These are phyloP conservation scores for Amphiprion percula DNA, from an alignment of 2,113 vertebrate genomes.

Conservation along the genomic window DNA sequence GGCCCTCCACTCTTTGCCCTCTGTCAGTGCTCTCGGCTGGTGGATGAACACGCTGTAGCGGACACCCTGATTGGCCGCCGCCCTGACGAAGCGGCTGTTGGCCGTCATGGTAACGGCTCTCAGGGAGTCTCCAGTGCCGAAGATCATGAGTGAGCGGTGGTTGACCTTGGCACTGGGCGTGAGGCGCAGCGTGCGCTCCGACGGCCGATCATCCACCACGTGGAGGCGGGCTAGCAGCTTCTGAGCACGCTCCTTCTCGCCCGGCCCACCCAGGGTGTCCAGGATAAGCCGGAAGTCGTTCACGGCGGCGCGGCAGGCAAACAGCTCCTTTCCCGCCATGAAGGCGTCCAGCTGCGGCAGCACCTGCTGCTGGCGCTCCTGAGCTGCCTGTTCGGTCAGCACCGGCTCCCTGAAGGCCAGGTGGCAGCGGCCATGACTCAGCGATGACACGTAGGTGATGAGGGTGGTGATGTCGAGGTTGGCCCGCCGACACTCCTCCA, in stretches of 20 bases:
- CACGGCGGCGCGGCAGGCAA: slow-evolving; percentile 92
- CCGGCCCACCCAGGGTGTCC: slow-evolving; percentile 91
- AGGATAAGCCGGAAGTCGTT: slow-evolving; percentile 94
- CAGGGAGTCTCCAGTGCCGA: slow-evolving; percentile 93
- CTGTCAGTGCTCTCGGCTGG: slow-evolving; percentile 94
- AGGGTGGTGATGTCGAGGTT: slow-evolving; percentile 97
- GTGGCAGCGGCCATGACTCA: slow-evolving; percentile 93
- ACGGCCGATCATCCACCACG: slow-evolving; percentile 91
- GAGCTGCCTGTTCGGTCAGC: slow-evolving; percentile 93
- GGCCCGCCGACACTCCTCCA: slow-evolving; percentile 88
- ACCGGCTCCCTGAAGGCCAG: slow-evolving; percentile 94
- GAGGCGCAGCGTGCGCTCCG: slow-evolving; percentile 89
- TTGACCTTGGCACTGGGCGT: slow-evolving; percentile 93
- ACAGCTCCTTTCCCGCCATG: slow-evolving; percentile 94
- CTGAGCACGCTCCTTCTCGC: slow-evolving; percentile 89
- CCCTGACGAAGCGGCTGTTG: slow-evolving; percentile 95
- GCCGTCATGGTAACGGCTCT: slow-evolving; percentile 96
- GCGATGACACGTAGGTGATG: slow-evolving; percentile 93
- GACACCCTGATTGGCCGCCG: slow-evolving; percentile 94
- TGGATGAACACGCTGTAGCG: slow-evolving; percentile 97
- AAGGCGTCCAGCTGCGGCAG: slow-evolving; percentile 90
- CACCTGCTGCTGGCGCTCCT: slow-evolving; percentile 90
- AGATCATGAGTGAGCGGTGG: slow-evolving; percentile 92
- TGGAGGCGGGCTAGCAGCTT: slow-evolving; percentile 87
- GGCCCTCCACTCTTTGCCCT: slow-evolving; percentile 94